phyloP scores from a whole-genome alignment of 2,888 invertebrate species.

The Sarcophaga carnaria region DNA sequence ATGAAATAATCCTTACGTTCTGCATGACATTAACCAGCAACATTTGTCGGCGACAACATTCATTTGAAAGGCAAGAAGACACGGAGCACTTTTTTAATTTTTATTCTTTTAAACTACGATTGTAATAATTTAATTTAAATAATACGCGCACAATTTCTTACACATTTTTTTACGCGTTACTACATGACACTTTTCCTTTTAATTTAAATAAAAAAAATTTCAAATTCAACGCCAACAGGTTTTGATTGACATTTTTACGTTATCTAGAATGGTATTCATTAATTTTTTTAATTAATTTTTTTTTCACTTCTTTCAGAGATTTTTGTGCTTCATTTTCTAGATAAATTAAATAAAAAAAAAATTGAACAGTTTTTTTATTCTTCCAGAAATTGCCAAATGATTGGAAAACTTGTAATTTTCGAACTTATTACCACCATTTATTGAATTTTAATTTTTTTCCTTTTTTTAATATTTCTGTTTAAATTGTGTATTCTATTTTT shows the following conservation, averaged over 20 bases:
- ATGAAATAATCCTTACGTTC: too few relatives aligned
- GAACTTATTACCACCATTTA: neutral
- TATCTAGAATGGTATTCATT: conserved; percentile 13
- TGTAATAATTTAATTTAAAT: too few relatives aligned
- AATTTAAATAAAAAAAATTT: too few relatives aligned
- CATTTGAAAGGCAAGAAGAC: too few relatives aligned
- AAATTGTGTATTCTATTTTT: rapidly evolving
- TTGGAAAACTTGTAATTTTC: neutral
- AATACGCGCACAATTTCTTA: too few relatives aligned
- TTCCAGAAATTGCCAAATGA: too few relatives aligned
- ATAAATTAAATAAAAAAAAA: too few relatives aligned
- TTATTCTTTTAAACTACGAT: too few relatives aligned
- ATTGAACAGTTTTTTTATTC: too few relatives aligned
- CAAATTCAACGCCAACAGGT: conserved; percentile 4
- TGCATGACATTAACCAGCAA: neutral
- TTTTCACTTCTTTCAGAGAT: neutral
- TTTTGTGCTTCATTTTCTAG: neutral
- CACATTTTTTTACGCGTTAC: neutral
- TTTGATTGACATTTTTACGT: conserved; percentile 55
- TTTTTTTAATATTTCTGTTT: too few relatives aligned
- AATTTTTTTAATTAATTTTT: neutral
- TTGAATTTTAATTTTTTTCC: neutral
- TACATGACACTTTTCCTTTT: rapidly evolving
- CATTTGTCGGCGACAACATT: neutral
- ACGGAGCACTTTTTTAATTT: too few relatives aligned